Evolutionary conservation across 1,140 invertebrate genomes (phyloP).

Genomic region (Apis laboriosa): DNA sequence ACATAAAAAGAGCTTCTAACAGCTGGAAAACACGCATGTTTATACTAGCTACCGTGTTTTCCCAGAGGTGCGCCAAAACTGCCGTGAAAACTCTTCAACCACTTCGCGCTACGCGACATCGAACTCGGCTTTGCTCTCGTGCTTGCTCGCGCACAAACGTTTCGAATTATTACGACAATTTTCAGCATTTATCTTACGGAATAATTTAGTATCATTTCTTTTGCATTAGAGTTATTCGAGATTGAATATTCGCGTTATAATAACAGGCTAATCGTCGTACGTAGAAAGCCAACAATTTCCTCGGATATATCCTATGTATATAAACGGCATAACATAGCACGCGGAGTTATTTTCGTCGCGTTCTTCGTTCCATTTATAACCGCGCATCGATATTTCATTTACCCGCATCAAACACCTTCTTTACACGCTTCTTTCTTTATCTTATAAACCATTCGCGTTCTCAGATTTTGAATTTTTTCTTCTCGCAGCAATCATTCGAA

Average conservation of each 20-base stretch:
- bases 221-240: background rate
- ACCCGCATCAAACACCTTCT: constrained; percentile 42
- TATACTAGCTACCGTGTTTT: constrained; percentile 19
- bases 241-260: background rate
- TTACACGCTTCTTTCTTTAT: no score
- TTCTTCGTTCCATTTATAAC: constrained; percentile 52
- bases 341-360: constrained; percentile 36
- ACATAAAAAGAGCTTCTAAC: constrained; percentile 42
- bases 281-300: background rate
- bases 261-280: background rate
- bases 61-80: constrained; percentile 12
- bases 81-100: constrained; percentile 4
- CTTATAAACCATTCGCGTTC: background rate
- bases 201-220: background rate
- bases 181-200: background rate
- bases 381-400: constrained; percentile 54
- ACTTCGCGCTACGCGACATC: background rate
- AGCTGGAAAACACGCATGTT: constrained; percentile 40
- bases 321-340: constrained; percentile 11
- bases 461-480: no score
- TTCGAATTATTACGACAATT: background rate
- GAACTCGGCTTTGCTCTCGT: background rate
- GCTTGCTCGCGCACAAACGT: background rate
- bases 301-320: constrained; percentile 12
- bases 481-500: background rate